Conservation (phyloP, 2,113 vertebrate genomes). For the Leptodactylus fuscus region DNA sequence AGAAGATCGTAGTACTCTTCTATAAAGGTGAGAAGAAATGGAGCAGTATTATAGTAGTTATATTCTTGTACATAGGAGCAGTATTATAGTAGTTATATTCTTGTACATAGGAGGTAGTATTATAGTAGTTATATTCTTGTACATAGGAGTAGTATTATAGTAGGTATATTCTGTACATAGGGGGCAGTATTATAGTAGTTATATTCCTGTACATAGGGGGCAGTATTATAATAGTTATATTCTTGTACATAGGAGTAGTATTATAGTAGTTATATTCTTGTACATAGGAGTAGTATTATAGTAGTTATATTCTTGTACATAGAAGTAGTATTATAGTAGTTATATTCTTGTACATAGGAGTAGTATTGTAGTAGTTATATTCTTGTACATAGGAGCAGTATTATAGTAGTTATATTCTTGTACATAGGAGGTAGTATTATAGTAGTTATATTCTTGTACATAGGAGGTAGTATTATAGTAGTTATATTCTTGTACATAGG, state of each 20-base stretch:
- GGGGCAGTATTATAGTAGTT: not conserved
- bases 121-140: not conserved
- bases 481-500: conserved; percentile 7
- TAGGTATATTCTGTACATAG: not conserved
- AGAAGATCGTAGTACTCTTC: conserved; percentile 94
- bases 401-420: conserved; percentile 13
- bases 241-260: not conserved
- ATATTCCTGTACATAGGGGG: not conserved
- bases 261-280: conserved; percentile 5
- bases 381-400: not conserved
- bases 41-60: not conserved
- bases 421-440: not conserved
- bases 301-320: conserved; percentile 1
- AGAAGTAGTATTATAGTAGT: not conserved
- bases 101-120: not conserved
- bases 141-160: not conserved
- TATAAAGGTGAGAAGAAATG: conserved; percentile 84
- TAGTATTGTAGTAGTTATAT: conserved; percentile 10
- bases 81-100: not conserved
- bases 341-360: not conserved
- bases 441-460: no score
- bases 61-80: not conserved
- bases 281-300: not conserved
- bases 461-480: not conserved
- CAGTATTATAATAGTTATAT: conserved; percentile 10